Percentiles rank a stretch among this genome's conserved stretches.
Conservation (phyloP, 2,113 vertebrate genomes). For the Lepisosteus osseus region DNA sequence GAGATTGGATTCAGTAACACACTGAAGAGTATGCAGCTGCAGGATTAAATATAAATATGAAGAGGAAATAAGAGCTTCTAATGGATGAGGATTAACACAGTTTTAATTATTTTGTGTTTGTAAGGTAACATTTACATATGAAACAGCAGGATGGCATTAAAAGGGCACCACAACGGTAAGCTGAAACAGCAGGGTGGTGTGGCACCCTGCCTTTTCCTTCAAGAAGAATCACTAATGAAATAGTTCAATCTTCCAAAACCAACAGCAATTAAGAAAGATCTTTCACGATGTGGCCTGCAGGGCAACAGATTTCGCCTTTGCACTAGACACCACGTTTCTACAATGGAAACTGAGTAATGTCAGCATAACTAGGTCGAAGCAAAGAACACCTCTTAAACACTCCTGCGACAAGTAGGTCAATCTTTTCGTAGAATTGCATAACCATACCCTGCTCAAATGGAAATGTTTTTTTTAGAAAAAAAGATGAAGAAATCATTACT, state of each 20-base stretch:
- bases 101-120: conserved; percentile 18
- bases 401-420: too few species aligned
- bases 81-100: neutral
- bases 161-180: conserved; percentile 15
- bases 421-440: too few species aligned
- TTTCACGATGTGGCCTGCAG: too few species aligned
- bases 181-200: neutral
- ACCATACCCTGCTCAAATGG: too few species aligned
- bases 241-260: conserved; percentile 9
- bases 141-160: conserved; percentile 13
- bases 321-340: too few species aligned
- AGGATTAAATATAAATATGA: neutral
- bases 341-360: too few species aligned
- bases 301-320: too few species aligned
- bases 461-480: too few species aligned
- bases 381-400: too few species aligned
- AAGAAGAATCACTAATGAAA: conserved; percentile 12
- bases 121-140: conserved; percentile 2
- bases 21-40: neutral
- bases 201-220: neutral
- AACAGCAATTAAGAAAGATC: too few species aligned
- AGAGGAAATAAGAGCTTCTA: neutral
- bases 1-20: neutral
- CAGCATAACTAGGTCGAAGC: too few species aligned
- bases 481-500: too few species aligned